phyloP scores from a whole-genome alignment of 2,888 invertebrate genomes.

The Ichneumoninae sp. region DNA sequence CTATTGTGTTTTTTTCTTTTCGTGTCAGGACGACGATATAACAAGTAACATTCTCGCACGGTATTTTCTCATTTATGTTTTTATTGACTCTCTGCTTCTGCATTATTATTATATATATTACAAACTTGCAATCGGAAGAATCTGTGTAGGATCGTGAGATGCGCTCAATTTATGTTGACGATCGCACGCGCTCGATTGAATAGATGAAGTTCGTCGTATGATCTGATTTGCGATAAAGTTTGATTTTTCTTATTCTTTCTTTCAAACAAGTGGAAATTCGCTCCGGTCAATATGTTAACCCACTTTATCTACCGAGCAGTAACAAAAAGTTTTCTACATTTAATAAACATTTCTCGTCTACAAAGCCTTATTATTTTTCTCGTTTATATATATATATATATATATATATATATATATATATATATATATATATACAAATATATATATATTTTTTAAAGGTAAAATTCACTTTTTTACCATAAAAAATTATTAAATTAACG shows the following conservation, averaged over 20 bases:
- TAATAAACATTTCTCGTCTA: too few species aligned
- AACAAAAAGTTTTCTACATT: background rate
- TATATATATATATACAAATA: too few species aligned
- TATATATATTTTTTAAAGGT: too few species aligned
- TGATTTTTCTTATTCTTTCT: background rate
- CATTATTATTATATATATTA: constrained; percentile 53
- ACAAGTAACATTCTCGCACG: background rate
- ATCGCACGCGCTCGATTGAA: constrained; percentile 20
- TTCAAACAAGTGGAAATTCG: background rate
- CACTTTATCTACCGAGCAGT: background rate
- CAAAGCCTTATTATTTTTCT: too few species aligned
- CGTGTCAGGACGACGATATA: background rate
- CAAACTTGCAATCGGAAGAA: constrained; percentile 54
- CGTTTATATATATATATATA: background rate
- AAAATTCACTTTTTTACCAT: too few species aligned
- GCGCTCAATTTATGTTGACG: constrained; percentile 8
- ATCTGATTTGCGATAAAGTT: background rate
- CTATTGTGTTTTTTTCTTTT: background rate
- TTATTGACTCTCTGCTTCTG: constrained; percentile 57
- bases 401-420: too few species aligned
- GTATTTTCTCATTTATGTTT: constrained; percentile 42
- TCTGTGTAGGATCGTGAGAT: constrained; percentile 47
- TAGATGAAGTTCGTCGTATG: constrained; percentile 1
- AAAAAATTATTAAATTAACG: too few species aligned
- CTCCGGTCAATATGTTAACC: background rate